Evolutionary conservation across 2,888 invertebrate genomes (phyloP).

Genomic region (Sialis lutaria): DNA sequence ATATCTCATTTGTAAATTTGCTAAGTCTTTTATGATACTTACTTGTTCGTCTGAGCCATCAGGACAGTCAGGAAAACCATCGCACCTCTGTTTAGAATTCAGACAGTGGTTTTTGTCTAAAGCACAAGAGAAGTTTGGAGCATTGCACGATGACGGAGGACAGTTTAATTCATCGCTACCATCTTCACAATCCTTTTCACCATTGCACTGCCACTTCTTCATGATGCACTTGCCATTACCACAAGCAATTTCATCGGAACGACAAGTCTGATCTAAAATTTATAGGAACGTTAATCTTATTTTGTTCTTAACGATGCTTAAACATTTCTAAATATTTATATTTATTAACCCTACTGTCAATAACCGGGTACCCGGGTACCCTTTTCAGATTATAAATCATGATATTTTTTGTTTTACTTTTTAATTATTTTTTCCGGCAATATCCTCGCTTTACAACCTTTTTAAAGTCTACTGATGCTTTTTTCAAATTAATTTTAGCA

Average conservation of each 20-base stretch:
- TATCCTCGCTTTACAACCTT: too few relatives aligned
- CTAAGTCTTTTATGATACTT: too few relatives aligned
- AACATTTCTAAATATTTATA: too few relatives aligned
- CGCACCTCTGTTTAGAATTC: conserved; percentile 65
- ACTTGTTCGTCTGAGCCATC: conserved; percentile 71
- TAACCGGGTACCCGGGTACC: too few relatives aligned
- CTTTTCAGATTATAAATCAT: too few relatives aligned
- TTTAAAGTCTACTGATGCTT: too few relatives aligned
- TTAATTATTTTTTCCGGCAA: too few relatives aligned
- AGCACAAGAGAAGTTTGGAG: conserved; percentile 57
- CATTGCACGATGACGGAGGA: conserved; percentile 47
- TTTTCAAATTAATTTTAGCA: too few relatives aligned
- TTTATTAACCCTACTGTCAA: too few relatives aligned
- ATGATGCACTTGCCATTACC: conserved; percentile 78
- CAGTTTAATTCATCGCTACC: conserved; percentile 67
- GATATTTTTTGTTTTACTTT: too few relatives aligned
- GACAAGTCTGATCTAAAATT: conserved; percentile 67
- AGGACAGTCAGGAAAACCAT: conserved; percentile 71
- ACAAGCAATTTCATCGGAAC: conserved; percentile 86
- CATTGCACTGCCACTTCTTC: conserved; percentile 71
- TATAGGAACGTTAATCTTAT: background rate
- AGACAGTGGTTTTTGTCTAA: conserved; percentile 53
- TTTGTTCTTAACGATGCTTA: too few relatives aligned
- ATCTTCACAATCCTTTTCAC: conserved; percentile 76
- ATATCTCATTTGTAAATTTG: too few relatives aligned